phyloP scores from a whole-genome alignment of 2,113 vertebrate species.

The Oostethus manadensis region DNA sequence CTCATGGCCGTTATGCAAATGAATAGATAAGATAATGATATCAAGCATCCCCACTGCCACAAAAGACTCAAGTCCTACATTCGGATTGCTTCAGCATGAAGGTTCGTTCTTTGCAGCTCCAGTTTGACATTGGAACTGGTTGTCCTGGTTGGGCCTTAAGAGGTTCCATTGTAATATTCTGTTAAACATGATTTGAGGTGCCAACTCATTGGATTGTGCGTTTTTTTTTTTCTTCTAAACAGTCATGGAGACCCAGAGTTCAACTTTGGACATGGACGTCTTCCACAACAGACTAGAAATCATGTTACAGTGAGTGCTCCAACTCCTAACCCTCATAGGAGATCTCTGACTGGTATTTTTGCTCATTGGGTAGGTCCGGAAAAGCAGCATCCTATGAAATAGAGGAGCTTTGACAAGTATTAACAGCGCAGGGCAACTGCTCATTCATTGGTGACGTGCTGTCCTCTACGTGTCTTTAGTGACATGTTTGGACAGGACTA shows the following conservation, averaged over 20 bases:
- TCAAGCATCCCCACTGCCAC: no score
- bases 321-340: neutral
- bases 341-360: no score
- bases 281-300: conserved; percentile 79
- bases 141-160: no score
- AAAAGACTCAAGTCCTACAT: no score
- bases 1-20: no score
- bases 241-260: conserved; percentile 75
- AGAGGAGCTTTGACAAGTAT: neutral
- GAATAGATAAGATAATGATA: no score
- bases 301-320: conserved; percentile 85
- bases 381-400: neutral
- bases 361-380: no score
- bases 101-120: neutral
- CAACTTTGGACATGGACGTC: conserved; percentile 78
- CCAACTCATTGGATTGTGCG: conserved; percentile 1
- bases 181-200: conserved; percentile 67
- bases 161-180: neutral
- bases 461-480: conserved; percentile 51
- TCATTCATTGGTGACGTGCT: neutral
- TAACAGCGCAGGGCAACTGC: no score
- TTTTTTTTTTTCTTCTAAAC: conserved; percentile 4
- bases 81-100: no score
- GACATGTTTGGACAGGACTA: conserved; percentile 95
- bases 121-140: neutral